phyloP scores from a whole-genome alignment of 2,113 vertebrate species.

The Pristiophorus japonicus region DNA sequence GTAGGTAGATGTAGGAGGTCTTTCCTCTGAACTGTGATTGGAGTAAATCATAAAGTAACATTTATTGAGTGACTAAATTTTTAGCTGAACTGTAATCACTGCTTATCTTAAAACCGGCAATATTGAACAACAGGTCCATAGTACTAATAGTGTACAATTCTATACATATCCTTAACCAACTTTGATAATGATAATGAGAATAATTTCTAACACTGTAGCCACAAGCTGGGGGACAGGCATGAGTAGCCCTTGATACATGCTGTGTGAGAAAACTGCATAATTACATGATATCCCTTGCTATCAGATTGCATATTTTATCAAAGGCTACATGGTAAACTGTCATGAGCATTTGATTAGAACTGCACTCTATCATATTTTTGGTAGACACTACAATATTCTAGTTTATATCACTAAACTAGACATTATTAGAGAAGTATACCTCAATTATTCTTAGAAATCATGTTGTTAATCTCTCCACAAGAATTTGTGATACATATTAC shows the following conservation, averaged over 20 bases:
- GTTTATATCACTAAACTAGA: background rate
- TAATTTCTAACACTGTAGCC: background rate
- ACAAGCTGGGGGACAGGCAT: background rate
- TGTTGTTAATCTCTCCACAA: background rate
- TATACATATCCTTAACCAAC: background rate
- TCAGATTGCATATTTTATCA: background rate
- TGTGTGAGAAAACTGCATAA: background rate
- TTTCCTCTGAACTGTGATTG: no score
- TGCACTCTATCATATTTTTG: background rate
- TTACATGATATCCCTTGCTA: background rate
- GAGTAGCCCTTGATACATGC: background rate
- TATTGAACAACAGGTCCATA: background rate
- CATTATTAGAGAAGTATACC: background rate
- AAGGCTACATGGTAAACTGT: background rate
- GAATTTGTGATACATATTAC: background rate
- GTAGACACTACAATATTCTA: background rate
- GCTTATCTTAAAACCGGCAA: background rate
- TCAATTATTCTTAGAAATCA: background rate
- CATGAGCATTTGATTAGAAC: background rate
- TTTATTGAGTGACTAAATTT: background rate
- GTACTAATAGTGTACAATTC: no score
- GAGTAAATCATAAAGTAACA: background rate
- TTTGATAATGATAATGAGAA: background rate
- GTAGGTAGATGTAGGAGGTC: no score
- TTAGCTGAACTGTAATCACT: background rate